Conservation (phyloP, 2,113 vertebrate genomes). For the Lucifuga dentata region DNA sequence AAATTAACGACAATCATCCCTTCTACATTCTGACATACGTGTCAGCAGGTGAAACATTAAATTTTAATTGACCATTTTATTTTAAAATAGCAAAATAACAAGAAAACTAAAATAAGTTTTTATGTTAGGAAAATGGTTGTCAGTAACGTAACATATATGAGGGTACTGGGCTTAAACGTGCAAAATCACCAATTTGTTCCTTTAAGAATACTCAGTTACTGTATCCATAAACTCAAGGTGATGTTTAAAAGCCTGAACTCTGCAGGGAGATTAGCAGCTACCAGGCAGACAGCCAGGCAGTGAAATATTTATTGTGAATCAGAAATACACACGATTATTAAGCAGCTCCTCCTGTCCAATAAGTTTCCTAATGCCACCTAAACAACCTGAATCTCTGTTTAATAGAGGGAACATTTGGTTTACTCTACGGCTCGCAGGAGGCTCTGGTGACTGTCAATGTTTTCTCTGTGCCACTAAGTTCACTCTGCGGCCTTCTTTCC, state of each 20-base stretch:
- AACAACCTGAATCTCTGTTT: slow-evolving; percentile 74
- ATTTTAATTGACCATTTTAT: too few relatives aligned
- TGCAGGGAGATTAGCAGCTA: slow-evolving; percentile 10
- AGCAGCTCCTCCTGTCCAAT: not conserved
- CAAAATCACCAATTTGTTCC: too few relatives aligned
- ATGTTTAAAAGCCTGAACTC: not conserved
- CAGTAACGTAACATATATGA: too few relatives aligned
- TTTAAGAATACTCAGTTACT: too few relatives aligned
- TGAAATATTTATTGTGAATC: slow-evolving; percentile 20
- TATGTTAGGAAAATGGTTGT: too few relatives aligned
- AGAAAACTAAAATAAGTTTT: too few relatives aligned
- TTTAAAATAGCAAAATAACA: too few relatives aligned
- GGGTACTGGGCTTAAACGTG: too few relatives aligned
- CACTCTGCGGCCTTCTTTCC: slow-evolving; percentile 16
- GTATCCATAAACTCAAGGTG: not conserved
- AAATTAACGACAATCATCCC: too few relatives aligned
- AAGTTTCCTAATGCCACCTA: slow-evolving; percentile 56
- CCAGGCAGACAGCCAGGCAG: not conserved
- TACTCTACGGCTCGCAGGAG: slow-evolving; percentile 59
- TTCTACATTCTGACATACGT: too few relatives aligned
- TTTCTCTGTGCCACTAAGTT: slow-evolving; percentile 52
- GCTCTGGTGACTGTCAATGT: slow-evolving; percentile 67
- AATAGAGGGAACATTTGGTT: slow-evolving; percentile 71
- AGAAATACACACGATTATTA: slow-evolving; percentile 2
- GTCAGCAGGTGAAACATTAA: too few relatives aligned